Evolutionary conservation across 1,140 invertebrate genomes (phyloP), one percentile per base, ranked within the genome.

Genomic region (Trachelipus rathkii): DNA sequence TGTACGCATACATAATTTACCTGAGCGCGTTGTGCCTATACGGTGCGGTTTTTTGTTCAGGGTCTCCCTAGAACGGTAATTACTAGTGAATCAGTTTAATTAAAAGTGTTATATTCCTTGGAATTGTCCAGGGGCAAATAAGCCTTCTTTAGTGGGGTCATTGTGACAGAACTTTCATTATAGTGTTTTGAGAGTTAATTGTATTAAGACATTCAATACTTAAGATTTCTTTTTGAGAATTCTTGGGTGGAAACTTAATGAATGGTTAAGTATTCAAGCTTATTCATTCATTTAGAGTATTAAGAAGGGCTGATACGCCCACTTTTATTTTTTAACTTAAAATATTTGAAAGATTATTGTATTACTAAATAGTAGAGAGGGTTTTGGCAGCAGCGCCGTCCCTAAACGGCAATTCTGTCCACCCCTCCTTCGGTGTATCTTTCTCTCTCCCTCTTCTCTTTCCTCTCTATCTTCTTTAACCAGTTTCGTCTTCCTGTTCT

Each of bases 311-410:
- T 19, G 19, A 15, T 60, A 15, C 19, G 50, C 50, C 50, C 50
- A 15, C 2, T 60, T 60, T 60, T 60, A 60, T 60, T 60, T 60
- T 60, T 60, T 60, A 60, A 60, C 50, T 60, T 60, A 60, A 60
- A 13, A 13, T 19, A 13, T 60, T 60, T 60, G 33, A 33, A 60
- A 60, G 50, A 60, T 60, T 3, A 60, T 60, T 19, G 8, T 60
- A 60, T 19, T 13, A 60, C 50, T 60, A 19, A 60, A 60, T 13
- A 60, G 19, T 15, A 19, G 50, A 13, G 50, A 60, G 50, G 50
- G 50, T 60, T 60, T 19, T 15, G 50, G 50, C 50, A 60, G 50
- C 50, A 60, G 19, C 1, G 50, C 50, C 50, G 50, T 60, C 50
- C 11, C 11, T 19, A 60, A 60, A 8, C 50, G 50, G 50, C 50